phyloP scores from a whole-genome alignment of 2,888 invertebrate genomes.

The Drosophila neutralis region DNA sequence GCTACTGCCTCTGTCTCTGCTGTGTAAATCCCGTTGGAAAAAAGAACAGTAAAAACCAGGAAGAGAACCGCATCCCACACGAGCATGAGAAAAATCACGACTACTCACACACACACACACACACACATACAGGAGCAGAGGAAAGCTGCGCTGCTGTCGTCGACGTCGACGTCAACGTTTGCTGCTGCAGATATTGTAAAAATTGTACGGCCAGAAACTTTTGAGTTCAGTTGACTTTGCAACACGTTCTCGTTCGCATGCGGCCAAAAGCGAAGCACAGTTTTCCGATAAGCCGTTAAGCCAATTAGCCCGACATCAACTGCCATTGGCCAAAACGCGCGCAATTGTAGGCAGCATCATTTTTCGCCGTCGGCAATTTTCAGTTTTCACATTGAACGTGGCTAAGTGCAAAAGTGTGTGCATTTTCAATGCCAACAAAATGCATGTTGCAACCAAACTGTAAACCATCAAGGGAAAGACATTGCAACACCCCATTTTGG shows the following conservation, averaged over 20 bases:
- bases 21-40: conserved; percentile 48
- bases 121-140: conserved; percentile 22
- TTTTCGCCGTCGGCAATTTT: conserved; percentile 57
- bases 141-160: conserved; percentile 54
- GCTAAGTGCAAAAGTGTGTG: conserved; percentile 10
- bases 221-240: conserved; percentile 76
- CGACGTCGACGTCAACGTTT: conserved; percentile 28
- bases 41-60: conserved; percentile 42
- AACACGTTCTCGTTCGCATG: conserved; percentile 71
- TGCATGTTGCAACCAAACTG: neutral
- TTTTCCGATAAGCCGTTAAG: conserved; percentile 16
- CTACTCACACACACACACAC: conserved; percentile 33
- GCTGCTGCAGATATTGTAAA: conserved; percentile 71
- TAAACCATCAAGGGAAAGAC: neutral
- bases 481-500: neutral
- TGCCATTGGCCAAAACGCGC: conserved; percentile 37
- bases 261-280: conserved; percentile 23
- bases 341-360: conserved; percentile 56
- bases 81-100: conserved; percentile 72
- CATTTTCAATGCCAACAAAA: neutral
- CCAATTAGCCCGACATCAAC: conserved; percentile 7
- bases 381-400: conserved; percentile 1
- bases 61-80: conserved; percentile 48
- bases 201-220: conserved; percentile 71
- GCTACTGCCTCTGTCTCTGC: conserved; percentile 31